Evolutionary conservation across 1,140 invertebrate genomes (phyloP), one percentile per base, ranked within the genome.

Genomic region (Aradophagus sp.): DNA sequence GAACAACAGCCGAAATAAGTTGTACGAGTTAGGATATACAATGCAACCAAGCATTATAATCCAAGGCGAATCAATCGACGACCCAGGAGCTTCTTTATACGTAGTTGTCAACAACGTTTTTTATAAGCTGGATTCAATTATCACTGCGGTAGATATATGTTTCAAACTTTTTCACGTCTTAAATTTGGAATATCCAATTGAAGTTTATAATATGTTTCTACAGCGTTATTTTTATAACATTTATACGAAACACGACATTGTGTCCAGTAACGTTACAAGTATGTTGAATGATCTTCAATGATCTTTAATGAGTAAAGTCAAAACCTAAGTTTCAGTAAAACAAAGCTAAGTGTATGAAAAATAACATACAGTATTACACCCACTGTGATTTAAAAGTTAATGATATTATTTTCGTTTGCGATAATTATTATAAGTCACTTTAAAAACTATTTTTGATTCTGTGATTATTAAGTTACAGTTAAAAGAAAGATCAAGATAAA

Each of bases 101-200:
- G 38, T 55, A 11, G 29, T 44, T 2, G 16, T 42, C 16, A 15
- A 56, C 12, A 14, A 45, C 1, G 15, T 12, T 17, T 35, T 56
- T 6, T 56, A 56, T 31, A 44, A 56, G 10, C 12, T 56, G 5
- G 19, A 56, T 8, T 36, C 5, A 8, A 56, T 56, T 32, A 1
- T 56, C 2, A 14, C 16, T 2, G 53, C 53, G 12, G 53, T 56
- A 6, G 41, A 56, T 8, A 14, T 56, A 11, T 55, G 52, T 11
- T 55, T 42, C 11, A 44, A 42, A 41, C 8, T 4, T 7, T 55
- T 55, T 15, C 52, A 44, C 13, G 39, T 55, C 16, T 14, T 55
- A 13, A 42, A 55, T 17, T 14, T 42, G 1, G 8, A 55, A 8
- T 55, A 55, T 31, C 39, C 52, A 11, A 12, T 34, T 16, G 53